phyloP scores from a whole-genome alignment of 1,140 invertebrate species.

The Hylaeus volcanicus region DNA sequence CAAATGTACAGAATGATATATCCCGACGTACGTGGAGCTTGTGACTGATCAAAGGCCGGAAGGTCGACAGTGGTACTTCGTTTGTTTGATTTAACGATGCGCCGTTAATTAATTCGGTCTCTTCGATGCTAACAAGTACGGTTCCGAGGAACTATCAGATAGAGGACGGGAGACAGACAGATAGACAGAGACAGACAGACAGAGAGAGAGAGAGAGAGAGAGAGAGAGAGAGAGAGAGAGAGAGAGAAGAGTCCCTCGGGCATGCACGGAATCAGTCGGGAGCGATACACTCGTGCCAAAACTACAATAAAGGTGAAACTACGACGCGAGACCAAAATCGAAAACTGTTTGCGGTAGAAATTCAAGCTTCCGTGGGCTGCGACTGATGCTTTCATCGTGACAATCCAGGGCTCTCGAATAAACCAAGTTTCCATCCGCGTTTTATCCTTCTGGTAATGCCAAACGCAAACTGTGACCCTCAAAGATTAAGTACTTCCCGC shows the following conservation, averaged over 20 bases:
- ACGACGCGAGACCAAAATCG: neutral
- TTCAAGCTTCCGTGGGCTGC: neutral
- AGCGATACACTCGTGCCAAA: neutral
- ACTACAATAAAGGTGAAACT: conserved; percentile 19
- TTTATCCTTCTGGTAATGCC: too few relatives aligned
- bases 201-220: too few relatives aligned
- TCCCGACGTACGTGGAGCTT: conserved; percentile 11
- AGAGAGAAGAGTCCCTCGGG: neutral
- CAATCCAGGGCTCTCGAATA: conserved; percentile 10
- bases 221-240: too few relatives aligned
- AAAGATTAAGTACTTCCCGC: too few relatives aligned
- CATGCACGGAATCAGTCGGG: neutral
- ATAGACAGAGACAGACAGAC: too few relatives aligned
- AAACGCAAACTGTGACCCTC: too few relatives aligned
- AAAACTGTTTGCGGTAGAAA: conserved; percentile 25
- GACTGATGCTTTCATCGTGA: neutral
- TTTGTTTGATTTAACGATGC: conserved; percentile 60
- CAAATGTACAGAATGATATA: conserved; percentile 46
- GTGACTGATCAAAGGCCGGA: conserved; percentile 56
- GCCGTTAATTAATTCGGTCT: conserved; percentile 53
- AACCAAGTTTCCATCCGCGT: neutral
- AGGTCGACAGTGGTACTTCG: conserved; percentile 53
- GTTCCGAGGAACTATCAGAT: conserved; percentile 1
- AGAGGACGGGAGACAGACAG: neutral
- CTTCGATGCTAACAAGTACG: conserved; percentile 40